These are phyloP conservation scores for Sussaba pulchella DNA, from an alignment of 2,888 invertebrate genomes.

Conservation along the genomic window DNA sequence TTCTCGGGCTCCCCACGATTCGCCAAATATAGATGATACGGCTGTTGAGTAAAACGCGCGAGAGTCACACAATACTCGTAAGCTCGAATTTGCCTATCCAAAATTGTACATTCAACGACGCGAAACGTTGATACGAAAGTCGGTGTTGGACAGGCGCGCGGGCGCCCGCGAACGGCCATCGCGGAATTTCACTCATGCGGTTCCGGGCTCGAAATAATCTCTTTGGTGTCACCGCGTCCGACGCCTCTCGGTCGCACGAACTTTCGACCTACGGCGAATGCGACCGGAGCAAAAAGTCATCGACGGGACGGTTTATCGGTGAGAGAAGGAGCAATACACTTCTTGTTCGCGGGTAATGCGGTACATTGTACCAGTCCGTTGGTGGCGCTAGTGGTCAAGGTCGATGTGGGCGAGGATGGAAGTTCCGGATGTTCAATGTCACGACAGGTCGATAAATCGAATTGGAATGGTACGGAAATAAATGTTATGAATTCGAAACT, in stretches of 20 bases:
- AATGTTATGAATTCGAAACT: no score
- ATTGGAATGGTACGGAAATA: no score
- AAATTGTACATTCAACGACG: not conserved
- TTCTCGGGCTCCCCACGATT: conserved; percentile 35
- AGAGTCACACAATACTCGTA: conserved; percentile 45
- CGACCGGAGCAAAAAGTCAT: conserved; percentile 75
- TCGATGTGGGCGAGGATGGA: no score
- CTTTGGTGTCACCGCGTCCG: conserved; percentile 37
- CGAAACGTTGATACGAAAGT: not conserved
- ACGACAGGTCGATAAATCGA: no score
- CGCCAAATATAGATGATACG: conserved; percentile 59
- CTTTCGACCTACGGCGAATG: conserved; percentile 82
- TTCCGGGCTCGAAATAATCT: conserved; percentile 81
- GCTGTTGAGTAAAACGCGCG: conserved; percentile 12
- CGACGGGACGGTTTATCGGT: conserved; percentile 30
- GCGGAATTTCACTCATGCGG: conserved; percentile 76
- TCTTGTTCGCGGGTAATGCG: no score
- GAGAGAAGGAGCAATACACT: conserved; percentile 16
- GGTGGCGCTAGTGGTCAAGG: no score
- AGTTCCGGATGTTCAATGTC: no score
- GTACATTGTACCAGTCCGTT: no score
- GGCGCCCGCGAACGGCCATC: conserved; percentile 54
- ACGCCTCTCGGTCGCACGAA: conserved; percentile 77
- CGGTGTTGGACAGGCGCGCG: not conserved
- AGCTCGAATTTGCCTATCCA: conserved; percentile 52